phyloP scores from a whole-genome alignment of 2,113 vertebrate genomes.

The Martes martes region DNA sequence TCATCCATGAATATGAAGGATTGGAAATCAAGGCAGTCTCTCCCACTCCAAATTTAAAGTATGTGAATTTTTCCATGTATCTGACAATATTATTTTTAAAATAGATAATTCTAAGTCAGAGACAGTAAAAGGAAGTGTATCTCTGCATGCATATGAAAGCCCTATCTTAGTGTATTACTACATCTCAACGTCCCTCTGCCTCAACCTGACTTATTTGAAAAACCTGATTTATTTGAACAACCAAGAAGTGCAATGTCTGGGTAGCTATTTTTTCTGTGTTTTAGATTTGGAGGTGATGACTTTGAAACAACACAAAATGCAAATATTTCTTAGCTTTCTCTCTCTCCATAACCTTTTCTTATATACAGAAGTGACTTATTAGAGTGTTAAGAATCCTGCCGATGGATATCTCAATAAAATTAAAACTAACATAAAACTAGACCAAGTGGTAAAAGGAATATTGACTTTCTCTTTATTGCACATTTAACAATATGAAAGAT shows the following conservation, averaged over 20 bases:
- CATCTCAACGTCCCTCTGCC: neutral
- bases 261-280: neutral
- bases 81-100: neutral
- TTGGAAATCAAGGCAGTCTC: neutral
- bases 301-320: constrained; percentile 3
- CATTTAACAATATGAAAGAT: constrained; percentile 60
- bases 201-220: neutral
- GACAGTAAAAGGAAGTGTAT: neutral
- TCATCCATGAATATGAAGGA: neutral
- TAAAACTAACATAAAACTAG: constrained; percentile 61
- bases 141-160: neutral
- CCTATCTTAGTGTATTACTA: neutral
- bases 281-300: neutral
- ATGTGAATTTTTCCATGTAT: neutral
- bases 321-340: neutral
- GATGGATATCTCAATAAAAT: constrained; percentile 67
- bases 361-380: constrained; percentile 34
- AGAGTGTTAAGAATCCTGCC: constrained; percentile 11
- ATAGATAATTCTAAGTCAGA: neutral
- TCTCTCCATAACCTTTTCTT: constrained; percentile 15
- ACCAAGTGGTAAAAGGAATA: constrained; percentile 60
- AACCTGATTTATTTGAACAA: neutral
- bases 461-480: constrained; percentile 63
- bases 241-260: neutral
- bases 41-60: neutral